Percentiles rank a stretch among this genome's conserved stretches.
Evolutionary conservation across 2,797 vertebrate genomes (phyloP).

Genomic region (Tragopan temminckii): DNA sequence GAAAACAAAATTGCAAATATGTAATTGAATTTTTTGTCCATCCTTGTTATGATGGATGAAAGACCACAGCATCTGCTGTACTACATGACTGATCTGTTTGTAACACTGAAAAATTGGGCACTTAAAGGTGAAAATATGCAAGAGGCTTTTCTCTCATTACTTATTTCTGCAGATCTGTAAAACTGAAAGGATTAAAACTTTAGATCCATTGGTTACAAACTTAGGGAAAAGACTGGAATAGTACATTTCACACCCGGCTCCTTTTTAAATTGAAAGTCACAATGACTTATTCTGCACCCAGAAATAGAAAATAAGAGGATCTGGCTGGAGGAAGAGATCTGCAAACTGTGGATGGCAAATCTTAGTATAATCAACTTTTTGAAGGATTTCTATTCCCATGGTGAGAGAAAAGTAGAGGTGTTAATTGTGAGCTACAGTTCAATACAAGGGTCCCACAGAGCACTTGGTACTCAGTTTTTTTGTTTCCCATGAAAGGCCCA

Average conservation of each 20-base stretch:
- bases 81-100: slow-evolving; percentile 20
- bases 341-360: slow-evolving; percentile 30
- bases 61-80: slow-evolving; percentile 50
- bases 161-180: slow-evolving; percentile 53
- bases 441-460: slow-evolving; percentile 74
- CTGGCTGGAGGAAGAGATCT: slow-evolving; percentile 63
- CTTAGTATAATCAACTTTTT: slow-evolving; percentile 66
- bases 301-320: slow-evolving; percentile 50
- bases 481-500: slow-evolving; percentile 64
- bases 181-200: slow-evolving; percentile 76
- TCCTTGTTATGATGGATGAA: slow-evolving; percentile 48
- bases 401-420: slow-evolving; percentile 68
- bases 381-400: slow-evolving; percentile 69
- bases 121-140: slow-evolving; percentile 58
- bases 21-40: not conserved
- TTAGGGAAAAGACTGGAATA: slow-evolving; percentile 63
- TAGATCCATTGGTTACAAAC: slow-evolving; percentile 67
- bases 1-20: slow-evolving; percentile 4
- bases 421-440: slow-evolving; percentile 75
- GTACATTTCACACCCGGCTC: slow-evolving; percentile 60
- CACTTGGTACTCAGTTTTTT: slow-evolving; percentile 67
- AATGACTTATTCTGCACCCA: slow-evolving; percentile 47
- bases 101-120: slow-evolving; percentile 13
- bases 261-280: slow-evolving; percentile 68
- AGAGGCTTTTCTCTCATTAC: slow-evolving; percentile 67